These are phyloP conservation scores for Erythrocercus mccallii DNA, from an alignment of 2,113 vertebrate species.

Conservation along the genomic window DNA sequence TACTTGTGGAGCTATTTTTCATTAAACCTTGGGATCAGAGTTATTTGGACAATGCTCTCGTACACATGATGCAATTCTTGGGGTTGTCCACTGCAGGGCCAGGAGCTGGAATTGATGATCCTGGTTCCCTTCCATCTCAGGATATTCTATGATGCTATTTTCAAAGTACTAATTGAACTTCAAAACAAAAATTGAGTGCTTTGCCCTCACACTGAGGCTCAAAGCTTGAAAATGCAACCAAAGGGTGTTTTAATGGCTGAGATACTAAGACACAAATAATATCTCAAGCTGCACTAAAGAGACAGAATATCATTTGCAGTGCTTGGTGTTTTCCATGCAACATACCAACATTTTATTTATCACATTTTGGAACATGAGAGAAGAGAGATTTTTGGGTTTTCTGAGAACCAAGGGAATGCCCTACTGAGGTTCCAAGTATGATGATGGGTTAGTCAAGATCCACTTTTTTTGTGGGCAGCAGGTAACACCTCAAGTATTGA, in stretches of 20 bases:
- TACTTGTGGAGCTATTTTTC: neutral
- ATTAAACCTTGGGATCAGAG: neutral
- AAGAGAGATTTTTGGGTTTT: neutral
- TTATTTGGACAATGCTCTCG: neutral
- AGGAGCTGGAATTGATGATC: fast-evolving
- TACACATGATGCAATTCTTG: neutral
- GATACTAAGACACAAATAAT: neutral
- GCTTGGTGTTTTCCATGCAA: neutral
- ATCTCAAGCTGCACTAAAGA: neutral
- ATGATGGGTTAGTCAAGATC: neutral
- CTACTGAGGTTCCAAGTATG: neutral
- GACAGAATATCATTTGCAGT: neutral
- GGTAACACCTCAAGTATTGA: neutral
- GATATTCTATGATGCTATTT: neutral
- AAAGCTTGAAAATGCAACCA: neutral
- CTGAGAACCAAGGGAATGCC: neutral
- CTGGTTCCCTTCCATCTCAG: neutral
- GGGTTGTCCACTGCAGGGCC: neutral
- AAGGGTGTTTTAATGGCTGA: neutral
- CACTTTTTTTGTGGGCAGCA: neutral
- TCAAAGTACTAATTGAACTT: neutral
- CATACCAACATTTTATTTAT: neutral
- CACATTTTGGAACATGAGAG: neutral
- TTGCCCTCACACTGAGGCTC: neutral
- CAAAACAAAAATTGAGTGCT: neutral